Conservation (phyloP, 1,140 invertebrate species). For the Eumaeus atala region DNA sequence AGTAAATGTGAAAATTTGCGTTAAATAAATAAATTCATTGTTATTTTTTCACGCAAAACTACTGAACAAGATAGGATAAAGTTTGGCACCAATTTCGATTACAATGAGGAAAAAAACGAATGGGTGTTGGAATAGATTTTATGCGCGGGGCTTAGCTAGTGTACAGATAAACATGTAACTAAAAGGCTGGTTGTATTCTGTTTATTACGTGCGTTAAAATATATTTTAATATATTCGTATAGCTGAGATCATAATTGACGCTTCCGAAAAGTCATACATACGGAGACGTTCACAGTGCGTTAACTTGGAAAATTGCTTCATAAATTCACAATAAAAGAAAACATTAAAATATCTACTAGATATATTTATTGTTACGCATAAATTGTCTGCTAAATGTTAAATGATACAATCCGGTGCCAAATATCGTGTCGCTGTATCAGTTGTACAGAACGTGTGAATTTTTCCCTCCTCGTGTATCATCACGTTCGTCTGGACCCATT, state of each 20-base stretch:
- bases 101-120: no score
- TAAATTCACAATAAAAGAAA: slow-evolving; percentile 7
- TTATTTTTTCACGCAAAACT: no score
- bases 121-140: no score
- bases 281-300: neutral
- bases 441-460: slow-evolving; percentile 10
- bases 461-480: slow-evolving; percentile 9
- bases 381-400: slow-evolving; percentile 12
- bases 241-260: neutral
- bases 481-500: slow-evolving; percentile 4
- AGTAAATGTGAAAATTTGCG: no score
- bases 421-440: slow-evolving; percentile 13
- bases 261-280: neutral
- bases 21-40: no score
- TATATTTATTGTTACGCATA: slow-evolving; percentile 4
- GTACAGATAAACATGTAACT: no score
- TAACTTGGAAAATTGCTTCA: neutral
- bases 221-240: neutral
- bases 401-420: slow-evolving; percentile 14
- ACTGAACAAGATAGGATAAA: no score
- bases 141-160: no score
- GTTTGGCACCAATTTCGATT: no score
- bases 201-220: no score
- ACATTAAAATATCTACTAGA: slow-evolving; percentile 1
- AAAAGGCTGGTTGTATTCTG: no score